Base-by-base conservation (phyloP, 1,140 invertebrate species). In the Steinernema feltiae region DNA sequence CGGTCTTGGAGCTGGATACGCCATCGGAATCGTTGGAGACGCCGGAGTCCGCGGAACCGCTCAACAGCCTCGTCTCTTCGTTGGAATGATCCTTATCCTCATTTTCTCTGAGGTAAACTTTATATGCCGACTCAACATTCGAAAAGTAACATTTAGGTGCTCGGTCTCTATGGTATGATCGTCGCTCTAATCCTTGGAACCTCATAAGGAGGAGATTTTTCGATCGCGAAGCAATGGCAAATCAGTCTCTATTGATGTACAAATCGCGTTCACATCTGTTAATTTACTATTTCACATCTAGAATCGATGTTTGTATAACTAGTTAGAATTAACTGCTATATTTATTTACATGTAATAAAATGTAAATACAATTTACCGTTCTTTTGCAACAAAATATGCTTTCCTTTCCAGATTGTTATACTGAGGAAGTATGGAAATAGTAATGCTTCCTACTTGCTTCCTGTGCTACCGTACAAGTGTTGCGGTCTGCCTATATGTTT, bases 71-170 rank as follows among this genome's bases (percentile, higher is more conserved):
- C 92, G 96, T 88, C 91, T 98, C 80, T 98, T 97, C 90, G 95
- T 99, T 84, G 97, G 97, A 87, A 99, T 99, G 97, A 98, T 99
- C 87, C 91, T 99, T 83, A 99, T 99, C 89, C 92, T 99, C 87
- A 99, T 99, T 91, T 99, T 99, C 90, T 96, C 97, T 87, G 97
- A 99, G 91, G 97, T 99, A 46, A 46, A n/a, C 53, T 48, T 32
- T 74, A 35, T 21, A n/a, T 17, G 12, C 71, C 29, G 7, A 18
- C 29, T 24, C n/a, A 3, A 35, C 30, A 7, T 3, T 71, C 31
- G 3, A 32, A 71, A 32, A 32, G 15, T 46, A 29, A 32, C 53
- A 3, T 80, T 46, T 32, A 80, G 79, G 80, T 82, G 88, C 91
- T 99, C 90, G 97, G 97, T 92, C 92, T 99, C 81, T 99, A 99